Evolutionary conservation across 2,113 vertebrate genomes (phyloP).

Genomic region (Halichoerus grypus): DNA sequence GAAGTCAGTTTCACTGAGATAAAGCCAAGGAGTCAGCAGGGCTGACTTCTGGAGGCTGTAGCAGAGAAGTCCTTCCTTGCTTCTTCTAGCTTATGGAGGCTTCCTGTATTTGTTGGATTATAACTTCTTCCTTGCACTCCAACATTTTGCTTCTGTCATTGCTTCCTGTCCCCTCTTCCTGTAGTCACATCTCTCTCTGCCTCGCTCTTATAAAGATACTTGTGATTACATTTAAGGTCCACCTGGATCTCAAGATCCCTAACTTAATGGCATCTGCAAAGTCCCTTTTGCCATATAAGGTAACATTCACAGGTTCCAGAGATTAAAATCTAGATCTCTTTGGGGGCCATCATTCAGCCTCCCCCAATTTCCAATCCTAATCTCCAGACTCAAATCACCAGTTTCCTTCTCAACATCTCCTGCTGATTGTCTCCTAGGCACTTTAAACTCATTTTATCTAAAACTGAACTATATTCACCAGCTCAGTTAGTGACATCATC

Average conservation of each 20-base stretch:
- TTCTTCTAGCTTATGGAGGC: not conserved
- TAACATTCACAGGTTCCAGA: not conserved
- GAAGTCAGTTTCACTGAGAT: not conserved
- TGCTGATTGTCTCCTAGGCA: not conserved
- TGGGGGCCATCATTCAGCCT: not conserved
- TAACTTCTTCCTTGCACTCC: not conserved
- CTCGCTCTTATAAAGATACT: not conserved
- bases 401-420: not conserved
- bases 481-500: not conserved
- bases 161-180: not conserved
- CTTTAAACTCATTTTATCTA: slow-evolving; percentile 19
- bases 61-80: not conserved
- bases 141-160: not conserved
- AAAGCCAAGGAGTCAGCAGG: not conserved
- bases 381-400: not conserved
- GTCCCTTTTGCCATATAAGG: not conserved
- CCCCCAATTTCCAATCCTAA: not conserved
- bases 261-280: not conserved
- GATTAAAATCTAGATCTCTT: not conserved
- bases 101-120: not conserved
- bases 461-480: slow-evolving; percentile 5
- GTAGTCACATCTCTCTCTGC: not conserved
- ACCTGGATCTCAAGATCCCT: not conserved
- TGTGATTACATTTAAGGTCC: not conserved
- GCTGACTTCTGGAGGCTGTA: not conserved